Percentiles rank a stretch among this genome's conserved stretches.
These are phyloP conservation scores for Oligia latruncula DNA, from an alignment of 2,888 invertebrate genomes.

Conservation along the genomic window DNA sequence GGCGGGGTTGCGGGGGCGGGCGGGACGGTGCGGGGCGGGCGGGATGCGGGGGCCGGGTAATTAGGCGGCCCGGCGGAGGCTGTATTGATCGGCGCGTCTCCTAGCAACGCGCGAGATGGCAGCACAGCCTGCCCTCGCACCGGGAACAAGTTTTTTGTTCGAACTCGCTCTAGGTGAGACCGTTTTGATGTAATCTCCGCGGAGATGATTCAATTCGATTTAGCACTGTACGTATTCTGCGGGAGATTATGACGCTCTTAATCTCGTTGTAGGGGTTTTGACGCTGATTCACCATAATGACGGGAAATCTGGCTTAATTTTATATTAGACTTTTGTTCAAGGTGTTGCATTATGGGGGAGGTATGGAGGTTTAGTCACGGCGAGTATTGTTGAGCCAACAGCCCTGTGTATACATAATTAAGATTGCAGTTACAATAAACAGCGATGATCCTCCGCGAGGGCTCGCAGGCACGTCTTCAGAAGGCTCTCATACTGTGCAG, in stretches of 20 bases:
- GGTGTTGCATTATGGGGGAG: conserved; percentile 28
- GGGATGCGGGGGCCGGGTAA: conserved; percentile 78
- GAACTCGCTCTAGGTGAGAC: conserved; percentile 85
- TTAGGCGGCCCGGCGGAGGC: conserved; percentile 90
- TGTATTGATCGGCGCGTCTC: conserved; percentile 89
- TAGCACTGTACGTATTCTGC: conserved; percentile 73
- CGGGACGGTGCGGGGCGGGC: conserved; percentile 55
- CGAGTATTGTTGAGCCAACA: conserved; percentile 21
- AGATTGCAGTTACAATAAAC: conserved; percentile 46
- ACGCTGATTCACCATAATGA: conserved; percentile 60
- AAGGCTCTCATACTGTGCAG: conserved; percentile 27
- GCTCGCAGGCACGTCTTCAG: conserved; percentile 47
- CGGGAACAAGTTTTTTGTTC: conserved; percentile 85
- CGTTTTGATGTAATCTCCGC: conserved; percentile 87
- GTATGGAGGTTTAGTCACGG: conserved; percentile 7
- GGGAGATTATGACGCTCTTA: conserved; percentile 73
- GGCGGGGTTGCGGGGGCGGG: conserved; percentile 63
- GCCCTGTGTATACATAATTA: conserved; percentile 54
- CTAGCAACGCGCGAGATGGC: conserved; percentile 89
- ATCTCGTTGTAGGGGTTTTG: conserved; percentile 66
- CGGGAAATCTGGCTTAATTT: conserved; percentile 64
- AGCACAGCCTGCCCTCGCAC: conserved; percentile 83
- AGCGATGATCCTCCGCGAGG: conserved; percentile 50
- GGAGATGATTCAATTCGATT: conserved; percentile 86
- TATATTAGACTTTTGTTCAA: conserved; percentile 63